Evolutionary conservation across 2,888 invertebrate species (phyloP).

Genomic region (Amphipyra tragopoginis): DNA sequence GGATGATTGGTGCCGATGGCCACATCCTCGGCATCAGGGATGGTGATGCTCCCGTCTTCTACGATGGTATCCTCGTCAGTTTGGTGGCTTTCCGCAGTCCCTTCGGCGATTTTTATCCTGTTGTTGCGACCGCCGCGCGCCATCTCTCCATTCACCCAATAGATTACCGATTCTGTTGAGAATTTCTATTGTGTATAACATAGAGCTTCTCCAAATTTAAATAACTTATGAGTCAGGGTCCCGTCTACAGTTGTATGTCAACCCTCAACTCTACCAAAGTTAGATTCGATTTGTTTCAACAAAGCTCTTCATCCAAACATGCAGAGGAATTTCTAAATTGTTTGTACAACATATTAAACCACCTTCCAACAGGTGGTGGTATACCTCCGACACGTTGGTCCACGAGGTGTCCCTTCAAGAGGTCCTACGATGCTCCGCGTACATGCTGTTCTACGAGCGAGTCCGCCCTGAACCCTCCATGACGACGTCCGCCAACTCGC

Average conservation of each 20-base stretch:
- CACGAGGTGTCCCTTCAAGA: slow-evolving; percentile 94
- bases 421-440: slow-evolving; percentile 96
- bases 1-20: slow-evolving; percentile 61
- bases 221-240: too few relatives aligned
- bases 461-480: slow-evolving; percentile 57
- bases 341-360: too few relatives aligned
- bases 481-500: slow-evolving; percentile 55
- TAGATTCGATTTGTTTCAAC: too few relatives aligned
- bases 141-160: slow-evolving; percentile 33
- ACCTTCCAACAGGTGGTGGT: slow-evolving; percentile 94
- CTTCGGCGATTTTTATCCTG: not conserved
- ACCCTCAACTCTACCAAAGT: too few relatives aligned
- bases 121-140: slow-evolving; percentile 31
- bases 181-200: too few relatives aligned
- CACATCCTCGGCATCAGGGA: slow-evolving; percentile 67
- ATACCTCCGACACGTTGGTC: slow-evolving; percentile 96
- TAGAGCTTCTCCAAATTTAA: too few relatives aligned
- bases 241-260: too few relatives aligned
- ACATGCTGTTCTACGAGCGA: slow-evolving; percentile 97
- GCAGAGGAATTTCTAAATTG: too few relatives aligned
- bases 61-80: slow-evolving; percentile 72
- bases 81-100: slow-evolving; percentile 34
- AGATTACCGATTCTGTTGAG: slow-evolving; percentile 32
- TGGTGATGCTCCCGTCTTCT: slow-evolving; percentile 81
- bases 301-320: too few relatives aligned